Base-by-base conservation (phyloP, 1,140 invertebrate genomes). In the Brachionus rotundiformis region DNA sequence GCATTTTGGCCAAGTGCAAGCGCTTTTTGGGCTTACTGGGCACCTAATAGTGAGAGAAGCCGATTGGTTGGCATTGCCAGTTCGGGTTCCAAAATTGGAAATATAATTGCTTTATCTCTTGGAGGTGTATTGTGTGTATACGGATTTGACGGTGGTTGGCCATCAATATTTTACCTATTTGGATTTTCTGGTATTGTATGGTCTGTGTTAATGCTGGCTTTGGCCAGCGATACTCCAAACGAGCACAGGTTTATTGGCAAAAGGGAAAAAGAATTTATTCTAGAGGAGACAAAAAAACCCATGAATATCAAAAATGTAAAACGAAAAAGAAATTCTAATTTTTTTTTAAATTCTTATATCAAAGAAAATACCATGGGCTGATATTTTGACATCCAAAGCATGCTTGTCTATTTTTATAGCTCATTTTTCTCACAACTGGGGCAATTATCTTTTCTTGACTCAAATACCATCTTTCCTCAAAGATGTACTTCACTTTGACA, bases 381-480 rank as follows among this genome's bases (percentile, higher is more conserved):
- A 89, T 31, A 90, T 98, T 83, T 86, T 97, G 4, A 92, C 91
- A 0, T 95, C 94, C 0, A 84, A 90, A 1, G 93, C 94, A 0
- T 94, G 98, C 2, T 96, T 94, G 94, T 94, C 95, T 1, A 94
- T 97, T 85, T 91, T 97, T 68, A 87, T 95, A 19, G 94, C 93
- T 0, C 95, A 98, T 86, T 93, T 92, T 39, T 92, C 93, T 77
- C 94, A 94, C 82, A 95, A 97, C 81, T 98, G 95, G 89, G 93
- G 94, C 0, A 96, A 95, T 88, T 97, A 97, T 88, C 96, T 94
- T 3, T 92, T 98, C 6, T 84, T 88, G 3, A 88, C 87, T 8
- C 86, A 86, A 82, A 87, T 88, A 36, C 88, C 88, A 33, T 87
- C 85, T 6, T 89, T 87, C 84, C 84, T 88, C 82, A 88, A 84